Evolutionary conservation across 2,113 vertebrate genomes (phyloP).

Genomic region (Paracanthobrama guichenoti): DNA sequence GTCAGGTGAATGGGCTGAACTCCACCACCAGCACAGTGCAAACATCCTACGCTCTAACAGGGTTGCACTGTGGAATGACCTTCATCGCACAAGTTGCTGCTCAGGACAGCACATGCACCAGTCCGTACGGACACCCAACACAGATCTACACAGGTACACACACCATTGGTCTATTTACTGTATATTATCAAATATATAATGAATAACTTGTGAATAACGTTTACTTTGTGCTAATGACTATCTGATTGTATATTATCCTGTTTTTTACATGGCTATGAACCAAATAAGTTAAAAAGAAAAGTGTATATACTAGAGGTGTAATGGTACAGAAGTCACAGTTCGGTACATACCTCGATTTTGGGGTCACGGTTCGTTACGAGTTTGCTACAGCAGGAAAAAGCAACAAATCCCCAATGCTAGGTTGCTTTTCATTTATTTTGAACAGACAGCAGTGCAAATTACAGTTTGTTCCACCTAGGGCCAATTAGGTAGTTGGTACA

Average conservation of each 20-base stretch:
- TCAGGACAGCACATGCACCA: conserved; percentile 67
- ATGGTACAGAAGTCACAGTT: too few species aligned
- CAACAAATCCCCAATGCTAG: too few species aligned
- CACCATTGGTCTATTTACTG: neutral
- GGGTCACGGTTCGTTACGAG: too few species aligned
- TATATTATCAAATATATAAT: neutral
- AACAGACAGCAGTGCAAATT: too few species aligned
- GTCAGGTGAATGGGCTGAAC: conserved; percentile 25
- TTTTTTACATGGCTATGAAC: neutral
- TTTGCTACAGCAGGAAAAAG: too few species aligned
- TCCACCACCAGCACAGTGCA: conserved; percentile 50
- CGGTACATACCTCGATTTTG: too few species aligned
- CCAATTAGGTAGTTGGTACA: too few species aligned
- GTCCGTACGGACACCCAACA: conserved; percentile 56
- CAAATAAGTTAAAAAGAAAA: neutral
- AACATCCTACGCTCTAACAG: conserved; percentile 55
- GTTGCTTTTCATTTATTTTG: too few species aligned
- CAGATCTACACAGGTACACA: conserved; percentile 67
- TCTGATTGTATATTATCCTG: neutral
- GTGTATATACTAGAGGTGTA: too few species aligned
- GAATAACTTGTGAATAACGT: neutral
- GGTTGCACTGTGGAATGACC: conserved; percentile 64
- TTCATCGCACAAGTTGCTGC: conserved; percentile 57
- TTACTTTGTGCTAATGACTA: neutral
- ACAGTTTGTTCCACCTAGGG: too few species aligned